Percentiles rank a stretch among this genome's conserved stretches.
Evolutionary conservation across 2,113 vertebrate species (phyloP).

Genomic region (Muntiacus muntjak): DNA sequence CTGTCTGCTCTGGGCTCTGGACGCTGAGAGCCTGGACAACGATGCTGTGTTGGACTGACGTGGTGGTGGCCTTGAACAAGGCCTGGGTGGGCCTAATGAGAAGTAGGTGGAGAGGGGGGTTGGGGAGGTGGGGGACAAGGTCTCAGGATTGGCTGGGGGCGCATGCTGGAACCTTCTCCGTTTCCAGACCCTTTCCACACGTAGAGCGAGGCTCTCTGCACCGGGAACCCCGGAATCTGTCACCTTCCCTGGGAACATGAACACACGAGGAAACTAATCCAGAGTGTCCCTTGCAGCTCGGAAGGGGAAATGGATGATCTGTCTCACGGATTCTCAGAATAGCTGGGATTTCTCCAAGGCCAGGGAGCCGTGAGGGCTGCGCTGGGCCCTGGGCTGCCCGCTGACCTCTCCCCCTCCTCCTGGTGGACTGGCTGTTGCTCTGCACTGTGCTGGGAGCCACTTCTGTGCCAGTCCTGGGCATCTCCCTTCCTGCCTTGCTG

Average conservation of each 20-base stretch:
- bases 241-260: constrained; percentile 55
- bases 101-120: background rate
- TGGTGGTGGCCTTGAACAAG: background rate
- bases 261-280: constrained; percentile 52
- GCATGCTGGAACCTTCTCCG: background rate
- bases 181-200: background rate
- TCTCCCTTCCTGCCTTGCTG: background rate
- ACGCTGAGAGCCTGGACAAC: background rate
- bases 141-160: background rate
- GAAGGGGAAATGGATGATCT: constrained; percentile 57
- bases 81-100: background rate
- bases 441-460: background rate
- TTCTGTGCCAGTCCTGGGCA: background rate
- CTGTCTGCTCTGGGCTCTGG: background rate
- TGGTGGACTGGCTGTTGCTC: background rate
- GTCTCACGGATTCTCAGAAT: constrained; percentile 34
- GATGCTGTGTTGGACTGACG: rapidly evolving
- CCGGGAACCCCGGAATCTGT: constrained; percentile 55
- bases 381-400: background rate
- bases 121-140: background rate
- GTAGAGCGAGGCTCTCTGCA: background rate
- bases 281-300: constrained; percentile 46
- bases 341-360: constrained; percentile 47
- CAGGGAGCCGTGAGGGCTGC: background rate
- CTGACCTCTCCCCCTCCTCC: background rate